phyloP scores from a whole-genome alignment of 2,888 invertebrate genomes.

The Melipona beecheii region DNA sequence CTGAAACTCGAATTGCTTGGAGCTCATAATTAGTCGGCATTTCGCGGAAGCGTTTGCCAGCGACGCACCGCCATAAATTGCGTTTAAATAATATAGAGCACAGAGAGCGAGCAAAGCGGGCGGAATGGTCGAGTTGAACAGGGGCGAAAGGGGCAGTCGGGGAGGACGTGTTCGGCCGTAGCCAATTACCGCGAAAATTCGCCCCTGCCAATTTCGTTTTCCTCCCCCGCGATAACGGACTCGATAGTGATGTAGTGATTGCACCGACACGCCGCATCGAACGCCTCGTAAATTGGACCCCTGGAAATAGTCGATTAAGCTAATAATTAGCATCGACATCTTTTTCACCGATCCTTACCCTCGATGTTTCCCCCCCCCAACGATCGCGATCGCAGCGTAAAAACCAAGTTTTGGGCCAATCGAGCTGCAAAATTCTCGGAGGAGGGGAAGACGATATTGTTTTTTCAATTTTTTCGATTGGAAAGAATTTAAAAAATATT shows the following conservation, averaged over 20 bases:
- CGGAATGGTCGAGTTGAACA: background rate
- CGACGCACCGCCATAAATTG: slow-evolving; percentile 20
- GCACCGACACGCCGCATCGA: slow-evolving; percentile 11
- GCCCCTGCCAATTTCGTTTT: slow-evolving; percentile 26
- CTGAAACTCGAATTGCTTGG: slow-evolving; percentile 2
- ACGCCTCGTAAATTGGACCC: slow-evolving; percentile 55
- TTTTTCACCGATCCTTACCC: background rate
- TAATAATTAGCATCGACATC: slow-evolving; percentile 12
- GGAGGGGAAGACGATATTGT: no score
- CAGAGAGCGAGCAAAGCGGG: background rate
- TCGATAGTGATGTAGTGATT: slow-evolving; percentile 34
- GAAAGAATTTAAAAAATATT: no score
- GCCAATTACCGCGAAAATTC: slow-evolving; percentile 53
- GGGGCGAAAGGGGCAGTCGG: background rate
- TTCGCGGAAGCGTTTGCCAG: background rate
- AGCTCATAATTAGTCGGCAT: slow-evolving; percentile 15
- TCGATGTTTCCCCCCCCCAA: background rate
- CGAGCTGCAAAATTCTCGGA: background rate
- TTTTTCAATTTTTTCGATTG: no score
- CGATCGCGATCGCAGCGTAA: background rate
- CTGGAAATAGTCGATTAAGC: background rate
- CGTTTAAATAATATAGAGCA: slow-evolving; percentile 42
- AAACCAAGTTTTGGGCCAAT: background rate
- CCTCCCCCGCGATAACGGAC: slow-evolving; percentile 6
- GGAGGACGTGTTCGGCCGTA: background rate